phyloP scores from a whole-genome alignment of 2,113 vertebrate genomes.

The Castor canadensis region DNA sequence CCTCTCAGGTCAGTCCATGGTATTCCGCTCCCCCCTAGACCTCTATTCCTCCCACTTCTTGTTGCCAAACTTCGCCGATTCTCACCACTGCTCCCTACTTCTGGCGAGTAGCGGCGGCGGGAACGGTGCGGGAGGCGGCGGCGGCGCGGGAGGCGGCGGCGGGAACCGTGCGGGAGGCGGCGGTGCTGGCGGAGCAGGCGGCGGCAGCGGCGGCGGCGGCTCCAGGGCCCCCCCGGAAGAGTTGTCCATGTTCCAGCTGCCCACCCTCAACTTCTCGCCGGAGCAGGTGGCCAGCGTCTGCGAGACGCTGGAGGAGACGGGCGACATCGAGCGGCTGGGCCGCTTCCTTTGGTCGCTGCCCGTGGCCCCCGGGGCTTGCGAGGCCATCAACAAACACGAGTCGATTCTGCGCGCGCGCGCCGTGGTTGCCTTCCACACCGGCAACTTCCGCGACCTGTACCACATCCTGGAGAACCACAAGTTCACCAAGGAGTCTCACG shows the following conservation, averaged over 20 bases:
- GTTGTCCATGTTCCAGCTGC: slow-evolving; percentile 99
- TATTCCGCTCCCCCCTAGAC: slow-evolving; percentile 99
- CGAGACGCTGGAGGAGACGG: slow-evolving; percentile 99
- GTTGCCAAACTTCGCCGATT: slow-evolving; percentile 98
- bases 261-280: slow-evolving; percentile 99
- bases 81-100: slow-evolving; percentile 93
- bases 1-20: slow-evolving; percentile 99
- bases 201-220: slow-evolving; percentile 84
- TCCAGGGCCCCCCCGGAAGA: slow-evolving; percentile 96
- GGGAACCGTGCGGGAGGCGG: slow-evolving; percentile 80
- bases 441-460: slow-evolving; percentile 99
- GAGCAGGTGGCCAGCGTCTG: slow-evolving; percentile 99
- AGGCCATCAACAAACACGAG: slow-evolving; percentile 99
- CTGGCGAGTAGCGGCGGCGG: slow-evolving; percentile 91
- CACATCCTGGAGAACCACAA: slow-evolving; percentile 99
- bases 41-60: slow-evolving; percentile 99
- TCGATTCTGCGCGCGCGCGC: slow-evolving; percentile 98
- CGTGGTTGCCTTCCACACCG: slow-evolving; percentile 99
- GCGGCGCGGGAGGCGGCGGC: slow-evolving; percentile 88
- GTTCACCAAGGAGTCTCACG: slow-evolving; percentile 99
- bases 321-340: slow-evolving; percentile 99
- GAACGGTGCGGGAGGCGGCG: slow-evolving; percentile 82
- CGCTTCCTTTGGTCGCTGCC: slow-evolving; percentile 99
- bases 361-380: slow-evolving; percentile 98
- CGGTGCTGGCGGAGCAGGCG: slow-evolving; percentile 92